These are phyloP conservation scores for Herpetotheres cachinnans DNA, from an alignment of 2,113 vertebrate species.

Conservation along the genomic window DNA sequence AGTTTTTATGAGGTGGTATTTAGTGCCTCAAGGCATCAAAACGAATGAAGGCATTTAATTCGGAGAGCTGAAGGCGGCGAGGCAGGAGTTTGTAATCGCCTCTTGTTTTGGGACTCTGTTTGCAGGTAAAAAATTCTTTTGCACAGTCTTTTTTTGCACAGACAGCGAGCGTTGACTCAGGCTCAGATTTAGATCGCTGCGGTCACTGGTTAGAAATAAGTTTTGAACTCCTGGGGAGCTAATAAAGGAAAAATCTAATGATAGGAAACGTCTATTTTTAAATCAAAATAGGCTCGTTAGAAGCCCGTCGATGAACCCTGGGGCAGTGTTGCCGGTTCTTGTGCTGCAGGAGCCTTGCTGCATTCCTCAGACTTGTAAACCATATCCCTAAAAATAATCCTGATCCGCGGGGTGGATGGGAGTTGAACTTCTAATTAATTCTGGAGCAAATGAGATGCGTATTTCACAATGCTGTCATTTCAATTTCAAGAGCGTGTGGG, in stretches of 20 bases:
- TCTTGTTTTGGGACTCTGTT: neutral
- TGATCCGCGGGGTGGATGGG: accelerated
- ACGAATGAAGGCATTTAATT: neutral
- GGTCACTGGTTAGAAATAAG: neutral
- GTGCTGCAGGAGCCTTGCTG: neutral
- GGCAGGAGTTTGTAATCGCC: neutral
- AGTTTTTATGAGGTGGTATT: neutral
- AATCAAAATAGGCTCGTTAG: neutral
- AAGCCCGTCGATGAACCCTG: neutral
- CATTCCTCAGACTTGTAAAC: neutral
- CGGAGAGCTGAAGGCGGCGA: neutral
- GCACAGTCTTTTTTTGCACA: neutral
- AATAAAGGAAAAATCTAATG: neutral
- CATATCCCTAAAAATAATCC: neutral
- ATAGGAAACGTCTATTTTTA: neutral
- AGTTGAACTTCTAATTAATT: neutral
- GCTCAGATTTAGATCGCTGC: neutral
- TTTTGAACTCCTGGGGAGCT: neutral
- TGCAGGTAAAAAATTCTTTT: neutral
- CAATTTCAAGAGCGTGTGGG: no score
- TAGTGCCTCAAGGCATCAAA: neutral
- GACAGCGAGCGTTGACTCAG: accelerated
- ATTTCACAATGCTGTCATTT: neutral
- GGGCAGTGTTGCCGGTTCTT: neutral
- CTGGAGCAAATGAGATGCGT: neutral